Evolutionary conservation across 2,113 vertebrate species (phyloP).

Genomic region (Psittacus erithacus): DNA sequence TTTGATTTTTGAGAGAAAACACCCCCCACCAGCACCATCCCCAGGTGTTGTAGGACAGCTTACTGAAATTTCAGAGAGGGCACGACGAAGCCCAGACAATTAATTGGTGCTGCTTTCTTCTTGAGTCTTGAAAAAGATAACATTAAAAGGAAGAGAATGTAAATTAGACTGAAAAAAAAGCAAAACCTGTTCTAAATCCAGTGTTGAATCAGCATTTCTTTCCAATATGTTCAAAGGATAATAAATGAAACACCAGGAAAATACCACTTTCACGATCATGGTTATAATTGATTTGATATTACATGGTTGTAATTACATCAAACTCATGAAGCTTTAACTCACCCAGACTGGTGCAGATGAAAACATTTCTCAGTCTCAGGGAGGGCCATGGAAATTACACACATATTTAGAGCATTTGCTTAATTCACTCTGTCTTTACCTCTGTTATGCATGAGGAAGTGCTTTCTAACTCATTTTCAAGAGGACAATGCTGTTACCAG

Average conservation of each 20-base stretch:
- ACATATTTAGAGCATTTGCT: neutral
- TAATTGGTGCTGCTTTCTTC: neutral
- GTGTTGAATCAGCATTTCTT: neutral
- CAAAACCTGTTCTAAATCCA: neutral
- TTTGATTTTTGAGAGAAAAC: neutral
- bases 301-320: neutral
- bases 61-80: neutral
- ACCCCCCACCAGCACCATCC: neutral
- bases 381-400: neutral
- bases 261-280: neutral
- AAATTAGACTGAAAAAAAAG: neutral
- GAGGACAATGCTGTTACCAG: neutral
- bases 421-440: neutral
- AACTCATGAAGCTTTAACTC: neutral
- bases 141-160: neutral
- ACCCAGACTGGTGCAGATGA: neutral
- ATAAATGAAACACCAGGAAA: neutral
- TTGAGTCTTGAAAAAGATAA: neutral
- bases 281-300: neutral
- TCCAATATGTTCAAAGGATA: neutral
- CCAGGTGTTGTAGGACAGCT: neutral
- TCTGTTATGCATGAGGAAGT: neutral
- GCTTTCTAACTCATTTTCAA: neutral
- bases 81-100: neutral
- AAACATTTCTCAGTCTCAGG: neutral